phyloP scores from a whole-genome alignment of 2,888 invertebrate genomes.

The Pristionchus fissidentatus region DNA sequence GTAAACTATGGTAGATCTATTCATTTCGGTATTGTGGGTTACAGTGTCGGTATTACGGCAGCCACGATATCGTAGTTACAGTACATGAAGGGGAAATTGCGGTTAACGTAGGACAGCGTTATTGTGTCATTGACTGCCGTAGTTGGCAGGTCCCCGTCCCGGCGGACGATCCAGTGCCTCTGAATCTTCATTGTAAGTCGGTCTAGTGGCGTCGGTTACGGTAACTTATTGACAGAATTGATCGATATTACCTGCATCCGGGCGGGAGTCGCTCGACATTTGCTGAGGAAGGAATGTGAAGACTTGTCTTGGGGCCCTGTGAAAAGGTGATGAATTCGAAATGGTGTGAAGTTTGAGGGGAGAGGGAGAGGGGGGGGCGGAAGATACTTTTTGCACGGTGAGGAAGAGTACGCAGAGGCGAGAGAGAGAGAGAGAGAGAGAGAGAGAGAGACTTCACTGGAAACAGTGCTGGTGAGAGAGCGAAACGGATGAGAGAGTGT shows the following conservation, averaged over 20 bases:
- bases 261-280: too few species aligned
- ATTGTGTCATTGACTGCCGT: neutral
- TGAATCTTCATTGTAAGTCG: neutral
- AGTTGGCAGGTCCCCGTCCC: neutral
- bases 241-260: too few species aligned
- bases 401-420: too few species aligned
- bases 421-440: constrained; percentile 8
- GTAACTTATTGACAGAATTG: too few species aligned
- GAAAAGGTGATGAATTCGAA: neutral
- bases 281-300: neutral
- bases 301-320: neutral
- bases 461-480: neutral
- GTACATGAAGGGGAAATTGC: constrained; percentile 27
- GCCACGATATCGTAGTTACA: too few species aligned
- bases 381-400: too few species aligned
- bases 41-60: too few species aligned
- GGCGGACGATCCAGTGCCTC: neutral
- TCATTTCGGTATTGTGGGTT: too few species aligned
- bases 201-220: too few species aligned
- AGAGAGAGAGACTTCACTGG: neutral
- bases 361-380: too few species aligned
- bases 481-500: neutral
- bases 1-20: too few species aligned
- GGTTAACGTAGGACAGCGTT: neutral
- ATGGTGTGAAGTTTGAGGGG: constrained; percentile 27